These are phyloP conservation scores for Idaea aversata DNA, from an alignment of 2,888 invertebrate genomes.

Conservation along the genomic window DNA sequence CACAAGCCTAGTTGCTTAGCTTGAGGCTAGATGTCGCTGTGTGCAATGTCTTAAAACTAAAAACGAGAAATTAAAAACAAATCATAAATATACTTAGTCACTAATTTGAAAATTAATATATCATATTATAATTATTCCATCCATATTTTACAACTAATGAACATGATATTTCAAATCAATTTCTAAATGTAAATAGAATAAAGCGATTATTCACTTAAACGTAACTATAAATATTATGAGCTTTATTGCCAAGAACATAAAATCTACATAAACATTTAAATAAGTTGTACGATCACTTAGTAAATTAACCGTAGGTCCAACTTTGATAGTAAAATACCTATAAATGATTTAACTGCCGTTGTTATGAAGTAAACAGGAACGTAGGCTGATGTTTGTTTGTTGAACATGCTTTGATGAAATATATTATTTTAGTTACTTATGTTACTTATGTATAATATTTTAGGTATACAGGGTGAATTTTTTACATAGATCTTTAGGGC, in stretches of 20 bases:
- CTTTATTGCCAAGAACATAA: conserved; percentile 1
- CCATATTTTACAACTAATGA: not conserved
- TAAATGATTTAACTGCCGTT: not conserved
- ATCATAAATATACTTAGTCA: too few relatives aligned
- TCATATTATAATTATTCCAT: too few relatives aligned
- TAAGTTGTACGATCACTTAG: not conserved
- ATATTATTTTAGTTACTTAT: too few relatives aligned
- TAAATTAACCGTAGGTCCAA: not conserved
- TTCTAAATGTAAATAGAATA: not conserved
- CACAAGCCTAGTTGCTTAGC: too few relatives aligned
- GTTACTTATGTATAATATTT: too few relatives aligned
- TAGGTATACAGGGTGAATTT: too few relatives aligned
- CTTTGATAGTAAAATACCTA: conserved; percentile 1
- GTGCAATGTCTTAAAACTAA: too few relatives aligned
- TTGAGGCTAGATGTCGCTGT: too few relatives aligned
- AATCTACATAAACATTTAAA: not conserved
- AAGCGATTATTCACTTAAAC: not conserved
- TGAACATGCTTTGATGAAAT: not conserved
- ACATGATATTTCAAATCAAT: not conserved
- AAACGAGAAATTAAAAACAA: too few relatives aligned
- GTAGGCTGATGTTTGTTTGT: not conserved
- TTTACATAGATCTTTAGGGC: too few relatives aligned
- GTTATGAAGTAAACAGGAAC: conserved; percentile 1
- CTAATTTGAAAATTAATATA: too few relatives aligned
- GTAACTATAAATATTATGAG: not conserved